A percentile compares a stretch with the other conserved stretches of the same genome.
These are phyloP conservation scores for Sebastes paucispinis DNA, from an alignment of 2,797 vertebrate species.

Conservation along the genomic window DNA sequence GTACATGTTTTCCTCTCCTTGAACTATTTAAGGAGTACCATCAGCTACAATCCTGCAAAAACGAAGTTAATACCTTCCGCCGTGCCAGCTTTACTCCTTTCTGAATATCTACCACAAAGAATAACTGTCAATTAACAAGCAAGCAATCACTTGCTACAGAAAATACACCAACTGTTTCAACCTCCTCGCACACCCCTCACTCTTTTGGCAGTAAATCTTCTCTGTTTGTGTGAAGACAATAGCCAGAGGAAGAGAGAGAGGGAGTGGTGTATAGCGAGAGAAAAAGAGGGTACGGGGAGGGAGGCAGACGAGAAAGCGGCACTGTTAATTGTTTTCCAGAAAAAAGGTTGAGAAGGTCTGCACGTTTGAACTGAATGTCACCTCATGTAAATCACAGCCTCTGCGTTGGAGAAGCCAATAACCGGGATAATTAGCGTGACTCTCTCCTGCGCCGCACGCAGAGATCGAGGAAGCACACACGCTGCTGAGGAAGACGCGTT, in stretches of 20 bases:
- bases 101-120: conserved; percentile 15
- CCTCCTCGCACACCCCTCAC: conserved; percentile 44
- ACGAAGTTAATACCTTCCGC: neutral
- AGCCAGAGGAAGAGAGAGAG: conserved; percentile 71
- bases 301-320: conserved; percentile 38
- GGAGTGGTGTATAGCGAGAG: conserved; percentile 41
- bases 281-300: conserved; percentile 33
- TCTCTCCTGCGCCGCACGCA: conserved; percentile 42
- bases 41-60: conserved; percentile 18
- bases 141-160: conserved; percentile 45
- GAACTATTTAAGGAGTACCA: conserved; percentile 10
- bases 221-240: conserved; percentile 71
- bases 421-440: conserved; percentile 74
- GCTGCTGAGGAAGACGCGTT: conserved; percentile 54
- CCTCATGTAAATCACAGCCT: conserved; percentile 78
- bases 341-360: conserved; percentile 74
- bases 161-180: conserved; percentile 41
- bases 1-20: no score
- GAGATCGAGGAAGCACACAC: conserved; percentile 47
- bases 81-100: neutral
- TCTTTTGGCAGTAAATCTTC: conserved; percentile 65
- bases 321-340: conserved; percentile 77
- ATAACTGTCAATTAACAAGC: conserved; percentile 57
- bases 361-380: conserved; percentile 80
- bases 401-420: conserved; percentile 72